Percentiles rank a stretch among this genome's conserved stretches.
Conservation (phyloP, 2,113 vertebrate species). For the Pipra filicauda region DNA sequence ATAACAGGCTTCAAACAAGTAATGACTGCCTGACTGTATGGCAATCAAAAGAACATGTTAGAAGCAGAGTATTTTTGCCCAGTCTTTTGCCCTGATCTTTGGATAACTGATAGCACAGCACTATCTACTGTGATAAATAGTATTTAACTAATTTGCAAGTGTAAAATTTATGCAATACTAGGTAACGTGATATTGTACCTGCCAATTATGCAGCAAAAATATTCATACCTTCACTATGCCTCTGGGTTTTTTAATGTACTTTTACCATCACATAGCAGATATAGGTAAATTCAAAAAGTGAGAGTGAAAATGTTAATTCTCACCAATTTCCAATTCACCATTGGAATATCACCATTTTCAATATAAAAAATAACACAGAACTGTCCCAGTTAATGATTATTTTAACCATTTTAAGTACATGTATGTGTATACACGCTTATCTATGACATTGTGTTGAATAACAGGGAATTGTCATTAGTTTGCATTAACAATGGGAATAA, state of each 20-base stretch:
- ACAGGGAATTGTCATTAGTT: neutral
- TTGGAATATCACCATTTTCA: neutral
- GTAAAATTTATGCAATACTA: neutral
- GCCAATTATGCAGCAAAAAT: neutral
- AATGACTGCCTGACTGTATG: neutral
- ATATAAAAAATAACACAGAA: neutral
- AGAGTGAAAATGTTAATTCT: neutral
- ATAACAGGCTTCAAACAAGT: neutral
- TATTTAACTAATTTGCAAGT: constrained; percentile 17
- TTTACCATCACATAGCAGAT: accelerated
- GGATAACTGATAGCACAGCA: neutral
- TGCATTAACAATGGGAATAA: neutral
- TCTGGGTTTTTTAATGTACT: neutral
- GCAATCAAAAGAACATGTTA: neutral
- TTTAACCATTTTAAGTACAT: neutral
- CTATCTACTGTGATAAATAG: neutral
- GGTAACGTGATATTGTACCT: neutral
- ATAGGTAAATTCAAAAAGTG: neutral
- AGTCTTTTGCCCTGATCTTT: neutral
- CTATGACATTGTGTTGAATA: neutral
- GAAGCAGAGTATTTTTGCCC: neutral
- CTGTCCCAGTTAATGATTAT: neutral
- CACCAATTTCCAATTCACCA: neutral
- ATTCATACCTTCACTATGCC: neutral
- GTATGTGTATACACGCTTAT: neutral